Conservation (phyloP, 1,140 invertebrate species). For the Bombus cullumanus region DNA sequence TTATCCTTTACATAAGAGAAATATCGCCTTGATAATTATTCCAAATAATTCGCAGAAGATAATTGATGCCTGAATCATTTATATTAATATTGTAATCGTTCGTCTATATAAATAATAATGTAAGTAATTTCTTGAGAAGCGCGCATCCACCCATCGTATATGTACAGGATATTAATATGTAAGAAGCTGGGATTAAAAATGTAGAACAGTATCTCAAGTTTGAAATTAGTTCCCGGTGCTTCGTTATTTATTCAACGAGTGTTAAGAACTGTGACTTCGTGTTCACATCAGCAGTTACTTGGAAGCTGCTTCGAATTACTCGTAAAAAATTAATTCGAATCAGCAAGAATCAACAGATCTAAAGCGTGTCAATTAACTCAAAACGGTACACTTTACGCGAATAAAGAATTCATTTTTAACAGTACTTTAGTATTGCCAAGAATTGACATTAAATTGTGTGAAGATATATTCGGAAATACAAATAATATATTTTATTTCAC, state of each 20-base stretch:
- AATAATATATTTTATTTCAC: too few species aligned
- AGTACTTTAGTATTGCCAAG: accelerated
- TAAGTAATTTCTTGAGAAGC: not conserved
- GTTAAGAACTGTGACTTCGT: not conserved
- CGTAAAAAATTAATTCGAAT: too few species aligned
- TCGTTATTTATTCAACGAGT: not conserved
- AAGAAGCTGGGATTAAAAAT: not conserved
- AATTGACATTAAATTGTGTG: too few species aligned
- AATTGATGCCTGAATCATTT: not conserved
- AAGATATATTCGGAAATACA: too few species aligned
- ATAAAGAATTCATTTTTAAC: too few species aligned
- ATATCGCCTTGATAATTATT: not conserved
- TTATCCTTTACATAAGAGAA: not conserved
- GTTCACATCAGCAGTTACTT: not conserved
- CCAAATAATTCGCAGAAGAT: not conserved
- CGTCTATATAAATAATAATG: not conserved
- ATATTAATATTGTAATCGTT: not conserved
- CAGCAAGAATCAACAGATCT: too few species aligned
- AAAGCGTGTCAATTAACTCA: too few species aligned
- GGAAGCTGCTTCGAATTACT: not conserved
- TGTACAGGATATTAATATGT: not conserved
- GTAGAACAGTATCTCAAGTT: not conserved
- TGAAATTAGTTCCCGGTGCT: not conserved
- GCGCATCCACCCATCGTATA: not conserved
- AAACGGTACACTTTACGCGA: too few species aligned